Conservation (phyloP, 2,888 invertebrate species). For the Leptodirus hochenwartii region DNA sequence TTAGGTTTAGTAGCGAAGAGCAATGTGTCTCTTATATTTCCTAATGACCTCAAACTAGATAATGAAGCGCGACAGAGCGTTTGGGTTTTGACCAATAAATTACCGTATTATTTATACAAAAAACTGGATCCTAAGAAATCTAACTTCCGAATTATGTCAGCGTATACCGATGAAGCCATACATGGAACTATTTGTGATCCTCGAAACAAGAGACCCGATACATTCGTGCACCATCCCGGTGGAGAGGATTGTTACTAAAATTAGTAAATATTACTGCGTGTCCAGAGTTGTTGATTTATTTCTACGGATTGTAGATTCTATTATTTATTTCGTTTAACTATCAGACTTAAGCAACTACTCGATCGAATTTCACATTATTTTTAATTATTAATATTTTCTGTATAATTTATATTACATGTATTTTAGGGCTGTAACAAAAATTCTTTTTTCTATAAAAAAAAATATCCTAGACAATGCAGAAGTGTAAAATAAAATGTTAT, state of each 20-base stretch:
- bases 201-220: slow-evolving; percentile 16
- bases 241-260: slow-evolving; percentile 16
- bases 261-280: too few species aligned
- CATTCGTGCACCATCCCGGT: slow-evolving; percentile 11
- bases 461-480: too few species aligned
- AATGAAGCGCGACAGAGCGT: slow-evolving; percentile 45
- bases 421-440: too few species aligned
- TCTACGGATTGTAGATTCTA: neutral
- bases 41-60: slow-evolving; percentile 65
- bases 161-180: slow-evolving; percentile 42
- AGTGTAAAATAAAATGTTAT: too few species aligned
- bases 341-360: too few species aligned
- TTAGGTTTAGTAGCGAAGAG: slow-evolving; percentile 43
- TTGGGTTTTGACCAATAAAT: slow-evolving; percentile 59
- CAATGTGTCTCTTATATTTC: slow-evolving; percentile 47
- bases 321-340: too few species aligned
- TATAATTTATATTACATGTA: too few species aligned
- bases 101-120: slow-evolving; percentile 55
- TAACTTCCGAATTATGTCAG: slow-evolving; percentile 58
- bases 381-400: too few species aligned
- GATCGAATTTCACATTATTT: too few species aligned
- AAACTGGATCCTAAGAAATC: slow-evolving; percentile 41
- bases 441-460: too few species aligned
- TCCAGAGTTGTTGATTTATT: slow-evolving; percentile 1
- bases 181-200: slow-evolving; percentile 54